Evolutionary conservation across 37 sponge, comb jelly and placozoan species (phyloP).

Genomic region (Amphimedon queenslandica): DNA sequence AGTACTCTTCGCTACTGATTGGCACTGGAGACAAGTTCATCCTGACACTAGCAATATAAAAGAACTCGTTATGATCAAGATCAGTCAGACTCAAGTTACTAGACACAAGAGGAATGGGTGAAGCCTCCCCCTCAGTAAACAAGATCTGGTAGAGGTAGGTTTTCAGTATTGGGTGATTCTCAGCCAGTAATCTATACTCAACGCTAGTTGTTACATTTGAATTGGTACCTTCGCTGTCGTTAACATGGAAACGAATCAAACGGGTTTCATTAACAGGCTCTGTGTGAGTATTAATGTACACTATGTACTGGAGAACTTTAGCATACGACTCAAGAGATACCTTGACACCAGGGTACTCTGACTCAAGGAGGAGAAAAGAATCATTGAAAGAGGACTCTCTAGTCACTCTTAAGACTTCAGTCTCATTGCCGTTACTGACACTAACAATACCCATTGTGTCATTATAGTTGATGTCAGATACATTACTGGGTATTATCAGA

Average conservation of each 20-base stretch:
- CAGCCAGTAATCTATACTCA: constrained; percentile 44
- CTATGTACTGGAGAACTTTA: constrained; percentile 42
- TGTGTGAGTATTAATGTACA: constrained; percentile 58
- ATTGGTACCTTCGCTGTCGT: constrained; percentile 65
- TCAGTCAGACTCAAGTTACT: constrained; percentile 64
- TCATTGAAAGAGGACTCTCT: background rate
- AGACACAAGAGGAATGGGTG: constrained; percentile 43
- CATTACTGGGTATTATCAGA: background rate
- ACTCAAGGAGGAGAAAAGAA: background rate
- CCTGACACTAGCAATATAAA: constrained; percentile 58
- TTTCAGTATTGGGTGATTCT: constrained; percentile 63
- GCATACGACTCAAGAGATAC: constrained; percentile 57
- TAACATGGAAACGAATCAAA: constrained; percentile 49
- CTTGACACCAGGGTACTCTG: background rate
- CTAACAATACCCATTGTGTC: constrained; percentile 1
- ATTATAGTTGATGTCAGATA: constrained; percentile 8
- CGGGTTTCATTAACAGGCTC: constrained; percentile 79
- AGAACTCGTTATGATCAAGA: constrained; percentile 81
- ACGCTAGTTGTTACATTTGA: constrained; percentile 34
- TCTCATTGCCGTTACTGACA: constrained; percentile 10
- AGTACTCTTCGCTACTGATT: constrained; percentile 26
- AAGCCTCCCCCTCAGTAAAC: constrained; percentile 43
- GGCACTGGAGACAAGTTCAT: constrained; percentile 53
- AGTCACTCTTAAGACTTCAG: constrained; percentile 25
- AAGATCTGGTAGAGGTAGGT: constrained; percentile 10